A percentile compares a stretch with the other conserved stretches of the same genome.
Conservation (phyloP, 2,797 vertebrate species). For the Hyperoplus lanceolatus region DNA sequence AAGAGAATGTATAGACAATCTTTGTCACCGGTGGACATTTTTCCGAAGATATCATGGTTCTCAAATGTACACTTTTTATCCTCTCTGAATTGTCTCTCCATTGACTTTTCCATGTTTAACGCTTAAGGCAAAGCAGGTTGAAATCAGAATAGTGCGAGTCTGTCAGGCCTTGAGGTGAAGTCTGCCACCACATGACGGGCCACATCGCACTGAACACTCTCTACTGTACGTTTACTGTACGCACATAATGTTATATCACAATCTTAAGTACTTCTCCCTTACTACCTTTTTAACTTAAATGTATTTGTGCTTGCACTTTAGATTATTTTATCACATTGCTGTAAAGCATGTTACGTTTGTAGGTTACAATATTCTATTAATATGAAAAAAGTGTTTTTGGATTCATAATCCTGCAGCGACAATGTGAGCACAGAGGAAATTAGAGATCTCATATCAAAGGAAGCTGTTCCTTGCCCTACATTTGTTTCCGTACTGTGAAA, state of each 20-base stretch:
- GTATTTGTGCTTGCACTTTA: conserved; percentile 83
- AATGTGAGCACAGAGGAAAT: conserved; percentile 52
- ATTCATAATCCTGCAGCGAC: conserved; percentile 42
- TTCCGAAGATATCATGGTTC: conserved; percentile 59
- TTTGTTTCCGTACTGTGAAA: conserved; percentile 11
- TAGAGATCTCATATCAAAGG: conserved; percentile 24
- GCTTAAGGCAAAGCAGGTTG: conserved; percentile 57
- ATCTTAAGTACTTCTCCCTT: conserved; percentile 42
- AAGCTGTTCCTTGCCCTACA: conserved; percentile 1
- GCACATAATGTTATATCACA: conserved; percentile 43
- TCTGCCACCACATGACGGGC: conserved; percentile 78
- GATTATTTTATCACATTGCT: conserved; percentile 67
- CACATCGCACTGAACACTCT: conserved; percentile 41
- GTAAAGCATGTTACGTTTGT: conserved; percentile 61
- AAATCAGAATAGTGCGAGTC: conserved; percentile 46
- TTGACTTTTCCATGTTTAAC: conserved; percentile 19
- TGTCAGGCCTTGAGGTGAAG: conserved; percentile 75
- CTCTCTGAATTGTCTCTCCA: conserved; percentile 16
- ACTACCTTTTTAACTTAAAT: conserved; percentile 43
- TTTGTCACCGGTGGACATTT: conserved; percentile 77
- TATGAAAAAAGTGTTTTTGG: conserved; percentile 38
- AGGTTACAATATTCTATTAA: conserved; percentile 60
- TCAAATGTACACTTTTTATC: conserved; percentile 50
- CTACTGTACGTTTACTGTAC: conserved; percentile 34
- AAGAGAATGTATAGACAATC: conserved; percentile 89